A percentile compares a stretch with the other conserved stretches of the same genome.
These are phyloP conservation scores for Melanchra persicariae DNA, from an alignment of 2,888 invertebrate species.

Conservation along the genomic window DNA sequence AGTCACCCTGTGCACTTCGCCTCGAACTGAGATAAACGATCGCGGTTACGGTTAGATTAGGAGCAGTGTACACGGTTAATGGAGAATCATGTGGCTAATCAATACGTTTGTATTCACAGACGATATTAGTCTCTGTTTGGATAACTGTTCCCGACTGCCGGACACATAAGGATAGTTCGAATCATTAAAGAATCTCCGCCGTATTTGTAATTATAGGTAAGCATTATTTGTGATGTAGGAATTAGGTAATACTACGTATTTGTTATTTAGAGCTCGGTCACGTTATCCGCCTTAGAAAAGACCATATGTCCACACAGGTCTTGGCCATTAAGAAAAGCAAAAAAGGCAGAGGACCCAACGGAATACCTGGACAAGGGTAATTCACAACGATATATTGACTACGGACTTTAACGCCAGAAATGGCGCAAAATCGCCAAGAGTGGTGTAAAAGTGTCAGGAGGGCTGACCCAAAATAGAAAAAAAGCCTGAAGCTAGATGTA, in stretches of 20 bases:
- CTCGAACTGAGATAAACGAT: conserved; percentile 55
- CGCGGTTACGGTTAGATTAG: conserved; percentile 43
- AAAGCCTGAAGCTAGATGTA: background rate
- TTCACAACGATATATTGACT: background rate
- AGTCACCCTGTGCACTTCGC: conserved; percentile 44
- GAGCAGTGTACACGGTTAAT: conserved; percentile 36
- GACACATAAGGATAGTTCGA: background rate
- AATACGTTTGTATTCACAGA: conserved; percentile 23
- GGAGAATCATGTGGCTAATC: conserved; percentile 32
- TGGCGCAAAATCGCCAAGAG: background rate
- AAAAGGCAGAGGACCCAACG: too few species aligned
- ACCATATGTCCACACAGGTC: too few species aligned
- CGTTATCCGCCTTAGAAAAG: too few species aligned
- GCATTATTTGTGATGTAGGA: too few species aligned
- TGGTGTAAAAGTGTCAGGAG: background rate
- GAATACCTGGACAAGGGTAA: too few species aligned
- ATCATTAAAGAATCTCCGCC: background rate
- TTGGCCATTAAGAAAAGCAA: too few species aligned
- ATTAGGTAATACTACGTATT: too few species aligned
- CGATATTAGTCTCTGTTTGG: conserved; percentile 12
- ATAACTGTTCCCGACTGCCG: background rate
- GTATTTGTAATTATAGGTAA: too few species aligned
- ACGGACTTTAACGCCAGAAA: too few species aligned
- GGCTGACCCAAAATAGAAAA: background rate
- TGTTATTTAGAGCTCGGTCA: too few species aligned